Evolutionary conservation across 35 echinoderm and acorn worm species (phyloP).

Genomic region (Diadema setosum): DNA sequence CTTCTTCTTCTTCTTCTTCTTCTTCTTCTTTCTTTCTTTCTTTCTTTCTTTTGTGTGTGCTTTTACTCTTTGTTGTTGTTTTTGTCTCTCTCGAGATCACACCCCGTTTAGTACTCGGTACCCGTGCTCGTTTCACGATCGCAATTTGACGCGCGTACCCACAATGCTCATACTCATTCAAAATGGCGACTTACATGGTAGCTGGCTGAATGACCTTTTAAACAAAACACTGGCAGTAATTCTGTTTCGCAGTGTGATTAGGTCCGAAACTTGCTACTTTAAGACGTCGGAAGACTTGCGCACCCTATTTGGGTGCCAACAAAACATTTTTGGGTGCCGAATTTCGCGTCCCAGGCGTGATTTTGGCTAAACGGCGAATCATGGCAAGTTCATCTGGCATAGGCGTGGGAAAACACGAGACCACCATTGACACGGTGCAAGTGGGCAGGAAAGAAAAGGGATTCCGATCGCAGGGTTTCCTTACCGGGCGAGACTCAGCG

Average conservation of each 20-base stretch:
- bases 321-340: too few species aligned
- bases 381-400: slow-evolving; percentile 23
- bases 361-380: neutral
- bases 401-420: neutral
- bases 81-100: too few species aligned
- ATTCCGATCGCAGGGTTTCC: slow-evolving; percentile 10
- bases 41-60: too few species aligned
- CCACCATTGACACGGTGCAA: neutral
- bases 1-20: too few species aligned
- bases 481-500: neutral
- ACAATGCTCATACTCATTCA: neutral
- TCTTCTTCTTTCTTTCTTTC: too few species aligned
- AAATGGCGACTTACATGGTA: slow-evolving; percentile 25
- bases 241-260: neutral
- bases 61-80: too few species aligned
- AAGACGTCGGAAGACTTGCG: neutral
- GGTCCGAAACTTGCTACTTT: neutral
- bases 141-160: too few species aligned
- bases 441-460: neutral
- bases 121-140: too few species aligned
- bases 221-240: neutral
- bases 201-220: neutral
- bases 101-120: too few species aligned
- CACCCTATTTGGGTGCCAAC: neutral
- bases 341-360: neutral